Evolutionary conservation across 2,888 invertebrate genomes (phyloP), one percentile per base, ranked within the genome.

Genomic region (Microctonus hyperodae): DNA sequence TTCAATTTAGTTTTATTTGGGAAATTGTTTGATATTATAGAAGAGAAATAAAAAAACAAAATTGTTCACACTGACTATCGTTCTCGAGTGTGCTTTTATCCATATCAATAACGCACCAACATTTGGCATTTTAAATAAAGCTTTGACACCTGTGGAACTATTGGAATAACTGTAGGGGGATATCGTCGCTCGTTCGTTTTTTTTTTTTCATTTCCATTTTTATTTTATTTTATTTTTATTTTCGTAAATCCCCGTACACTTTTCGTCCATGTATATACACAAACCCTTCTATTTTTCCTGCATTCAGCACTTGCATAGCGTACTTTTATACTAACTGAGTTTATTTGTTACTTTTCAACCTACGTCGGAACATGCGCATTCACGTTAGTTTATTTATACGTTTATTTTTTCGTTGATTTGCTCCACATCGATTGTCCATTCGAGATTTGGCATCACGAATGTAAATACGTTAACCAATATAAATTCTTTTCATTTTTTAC

Each of bases 71-170:
- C 40, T 28, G 7, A 40, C 7, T 11, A 40, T 13, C n/a, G 22
- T 25, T 33, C 23, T 20, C 23, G 10, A 28, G 48, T 57, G 13
- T 60, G 23, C 23, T 51, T 55, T 40, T 50, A n/a, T 60, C 20
- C 20, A 20, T 53, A 65, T 59, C 51, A 65, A 60, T 59, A 59
- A 40, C 25, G 33, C 53, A 55, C 40, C 44, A 65, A 33, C 50
- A 64, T 58, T 48, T 16, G 9, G 11, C 16, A 56, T 61, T 61
- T 20, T 23, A 20, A 56, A 66, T 66, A 35, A 55, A 56, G 48
- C 51, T 37, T 25, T 50, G 40, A 50, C 61, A 66, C 65, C 61
- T 61, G 65, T 66, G 33, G 61, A 66, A 44, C 56, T 13, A 20
- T 65, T 35, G 20, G 16, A 37, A 56, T 61, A 35, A 61, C 33